phyloP scores from a whole-genome alignment of 2,797 vertebrate genomes.

The Chloroceryle inda region DNA sequence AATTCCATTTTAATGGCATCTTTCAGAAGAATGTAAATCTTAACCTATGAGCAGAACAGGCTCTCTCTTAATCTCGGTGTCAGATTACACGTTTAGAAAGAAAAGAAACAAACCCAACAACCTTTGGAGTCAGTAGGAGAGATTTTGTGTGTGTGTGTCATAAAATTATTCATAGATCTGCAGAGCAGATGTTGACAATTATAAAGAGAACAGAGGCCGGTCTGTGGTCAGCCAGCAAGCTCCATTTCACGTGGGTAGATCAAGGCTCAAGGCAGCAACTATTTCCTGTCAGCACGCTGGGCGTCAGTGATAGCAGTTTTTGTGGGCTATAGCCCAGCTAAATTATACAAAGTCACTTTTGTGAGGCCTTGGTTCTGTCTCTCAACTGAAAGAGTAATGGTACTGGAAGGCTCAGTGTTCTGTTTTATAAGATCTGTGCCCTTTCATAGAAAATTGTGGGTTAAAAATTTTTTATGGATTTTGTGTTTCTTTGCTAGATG shows the following conservation, averaged over 20 bases:
- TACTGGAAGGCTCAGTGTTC: background rate
- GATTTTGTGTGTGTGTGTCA: slow-evolving; percentile 12
- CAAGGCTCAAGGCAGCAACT: slow-evolving; percentile 64
- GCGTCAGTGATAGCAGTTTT: slow-evolving; percentile 17
- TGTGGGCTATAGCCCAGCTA: slow-evolving; percentile 50
- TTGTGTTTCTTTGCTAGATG: background rate
- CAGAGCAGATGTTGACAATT: slow-evolving; percentile 76
- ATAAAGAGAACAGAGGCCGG: slow-evolving; percentile 68
- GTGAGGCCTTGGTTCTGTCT: slow-evolving; percentile 26
- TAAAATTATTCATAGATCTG: slow-evolving; percentile 73
- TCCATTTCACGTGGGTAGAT: slow-evolving; percentile 74
- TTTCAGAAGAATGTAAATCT: background rate
- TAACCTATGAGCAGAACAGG: background rate
- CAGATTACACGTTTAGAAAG: background rate
- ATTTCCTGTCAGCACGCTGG: slow-evolving; percentile 70
- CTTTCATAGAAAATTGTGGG: background rate
- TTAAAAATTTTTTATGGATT: background rate
- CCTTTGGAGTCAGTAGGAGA: slow-evolving; percentile 53
- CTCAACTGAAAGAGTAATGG: background rate
- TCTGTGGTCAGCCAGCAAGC: slow-evolving; percentile 70
- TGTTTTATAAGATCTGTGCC: background rate
- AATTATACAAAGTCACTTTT: slow-evolving; percentile 67
- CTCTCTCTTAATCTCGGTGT: background rate
- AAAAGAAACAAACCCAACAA: background rate
- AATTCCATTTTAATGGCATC: background rate